Conservation (phyloP, 2,113 vertebrate genomes). For the Phoenicopterus ruber region DNA sequence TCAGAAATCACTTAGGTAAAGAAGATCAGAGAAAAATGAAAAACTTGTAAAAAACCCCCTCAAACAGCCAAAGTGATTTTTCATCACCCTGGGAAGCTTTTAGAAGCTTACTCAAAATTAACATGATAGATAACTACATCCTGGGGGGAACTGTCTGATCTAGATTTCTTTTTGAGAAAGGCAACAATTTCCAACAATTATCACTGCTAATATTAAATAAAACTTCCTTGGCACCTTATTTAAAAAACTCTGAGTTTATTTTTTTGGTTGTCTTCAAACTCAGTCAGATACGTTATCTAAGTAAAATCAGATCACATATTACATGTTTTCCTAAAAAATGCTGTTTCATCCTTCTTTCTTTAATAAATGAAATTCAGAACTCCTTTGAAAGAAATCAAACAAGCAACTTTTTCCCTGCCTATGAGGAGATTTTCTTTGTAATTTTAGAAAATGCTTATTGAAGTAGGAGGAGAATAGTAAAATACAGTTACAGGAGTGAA, state of each 20-base stretch:
- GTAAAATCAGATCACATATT: background rate
- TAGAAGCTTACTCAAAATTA: background rate
- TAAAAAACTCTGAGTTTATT: background rate
- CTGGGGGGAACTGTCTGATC: background rate
- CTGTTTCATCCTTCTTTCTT: background rate
- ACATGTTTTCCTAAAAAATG: background rate
- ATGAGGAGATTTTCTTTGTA: background rate
- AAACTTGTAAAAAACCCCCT: accelerated
- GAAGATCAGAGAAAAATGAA: background rate
- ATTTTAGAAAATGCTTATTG: background rate
- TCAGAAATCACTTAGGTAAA: background rate
- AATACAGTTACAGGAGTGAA: background rate
- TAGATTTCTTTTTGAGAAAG: background rate
- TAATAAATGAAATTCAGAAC: background rate
- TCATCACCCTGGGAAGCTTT: background rate
- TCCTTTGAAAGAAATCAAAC: background rate
- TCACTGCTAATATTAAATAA: background rate
- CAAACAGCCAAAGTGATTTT: background rate
- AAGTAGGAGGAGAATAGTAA: background rate
- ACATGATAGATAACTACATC: background rate
- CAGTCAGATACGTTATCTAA: background rate
- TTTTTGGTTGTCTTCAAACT: background rate
- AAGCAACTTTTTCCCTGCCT: background rate
- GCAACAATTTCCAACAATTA: background rate
- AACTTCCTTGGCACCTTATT: background rate